Percentiles rank a stretch among this genome's conserved stretches.
Evolutionary conservation across 2,113 vertebrate species (phyloP).

Genomic region (Phyllostomus hastatus): DNA sequence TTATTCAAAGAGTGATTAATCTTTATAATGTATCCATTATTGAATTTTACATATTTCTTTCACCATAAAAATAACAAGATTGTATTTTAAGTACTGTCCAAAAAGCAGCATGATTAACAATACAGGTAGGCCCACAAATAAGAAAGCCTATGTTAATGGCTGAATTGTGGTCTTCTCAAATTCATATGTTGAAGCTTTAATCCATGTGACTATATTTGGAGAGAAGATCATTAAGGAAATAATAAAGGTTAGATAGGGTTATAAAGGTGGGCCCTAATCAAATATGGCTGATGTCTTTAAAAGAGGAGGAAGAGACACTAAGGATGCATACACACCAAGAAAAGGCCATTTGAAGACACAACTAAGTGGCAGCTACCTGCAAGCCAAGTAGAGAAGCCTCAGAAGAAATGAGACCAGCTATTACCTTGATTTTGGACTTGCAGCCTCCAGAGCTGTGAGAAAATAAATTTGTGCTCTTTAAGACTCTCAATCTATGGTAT

Average conservation of each 20-base stretch:
- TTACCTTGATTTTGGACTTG: neutral
- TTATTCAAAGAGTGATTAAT: neutral
- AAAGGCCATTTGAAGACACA: neutral
- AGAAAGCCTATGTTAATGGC: neutral
- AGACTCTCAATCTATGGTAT: neutral
- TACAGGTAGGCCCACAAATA: neutral
- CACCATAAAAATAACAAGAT: neutral
- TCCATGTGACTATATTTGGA: neutral
- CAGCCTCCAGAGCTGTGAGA: neutral
- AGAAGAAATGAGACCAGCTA: neutral
- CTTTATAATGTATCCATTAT: neutral
- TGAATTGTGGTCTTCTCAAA: neutral
- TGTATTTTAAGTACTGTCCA: neutral
- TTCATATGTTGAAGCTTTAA: neutral
- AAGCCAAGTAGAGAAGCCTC: neutral
- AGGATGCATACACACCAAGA: rapidly evolving
- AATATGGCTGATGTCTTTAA: neutral
- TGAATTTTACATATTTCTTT: neutral
- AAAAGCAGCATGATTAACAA: neutral
- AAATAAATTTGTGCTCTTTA: neutral
- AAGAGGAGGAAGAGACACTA: neutral
- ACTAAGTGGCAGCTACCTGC: neutral
- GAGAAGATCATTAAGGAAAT: neutral
- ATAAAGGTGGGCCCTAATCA: neutral
- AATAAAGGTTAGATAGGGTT: neutral